Base-by-base conservation (phyloP, 2,888 invertebrate species). In the Physocephala rufipes region DNA sequence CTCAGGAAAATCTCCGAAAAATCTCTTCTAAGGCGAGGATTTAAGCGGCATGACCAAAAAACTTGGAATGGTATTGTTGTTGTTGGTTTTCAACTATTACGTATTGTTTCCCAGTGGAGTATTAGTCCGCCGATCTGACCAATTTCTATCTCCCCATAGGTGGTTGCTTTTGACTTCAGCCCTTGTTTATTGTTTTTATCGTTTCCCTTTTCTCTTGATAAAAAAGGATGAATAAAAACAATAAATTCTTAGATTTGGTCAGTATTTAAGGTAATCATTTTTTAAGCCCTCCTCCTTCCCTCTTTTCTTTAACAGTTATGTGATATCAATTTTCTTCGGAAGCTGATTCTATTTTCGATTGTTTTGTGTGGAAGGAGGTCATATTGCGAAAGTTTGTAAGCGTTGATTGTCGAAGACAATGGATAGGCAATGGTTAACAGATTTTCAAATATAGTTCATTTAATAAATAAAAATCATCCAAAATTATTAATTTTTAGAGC, bases 181-280 rank as follows among this genome's bases (percentile, higher is more conserved):
- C 36, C 24, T 58, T 58, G 58, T 58, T 58, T 58, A 28, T 26
- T 15, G 58, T 24, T 7, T 15, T 16, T 58, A 58, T n/a, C 53
- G n/a, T 21, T 53, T 21, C 53, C 7, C 12, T 12, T 21, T 19
- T 12, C 12, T 12, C 19, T 19, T 1, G n/a, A 21, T 19, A 58
- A 58, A 16, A 58, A 58, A 36, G 28, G 12, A n/a, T n/a, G 21
- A 19, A 19, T 43, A 67, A 59, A 67, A 67, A 67, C 67, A 67
- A 68, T 61, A 68, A 61, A 30, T 30, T 36, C 61, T 47, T 61
- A 49, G 19, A 49, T 67, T 67, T 68, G 16, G 21, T 43, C 12
- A 9, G 9, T 36, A 36, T 36, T 36, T 36, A 36, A 36, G 36
- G 36, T 36, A 36, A 36, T 36, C 4, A 36, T 36, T 63, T 63